A percentile compares a stretch with the other conserved stretches of the same genome.
Conservation (phyloP, 2,113 vertebrate species). For the Tragelaphus imberbis region DNA sequence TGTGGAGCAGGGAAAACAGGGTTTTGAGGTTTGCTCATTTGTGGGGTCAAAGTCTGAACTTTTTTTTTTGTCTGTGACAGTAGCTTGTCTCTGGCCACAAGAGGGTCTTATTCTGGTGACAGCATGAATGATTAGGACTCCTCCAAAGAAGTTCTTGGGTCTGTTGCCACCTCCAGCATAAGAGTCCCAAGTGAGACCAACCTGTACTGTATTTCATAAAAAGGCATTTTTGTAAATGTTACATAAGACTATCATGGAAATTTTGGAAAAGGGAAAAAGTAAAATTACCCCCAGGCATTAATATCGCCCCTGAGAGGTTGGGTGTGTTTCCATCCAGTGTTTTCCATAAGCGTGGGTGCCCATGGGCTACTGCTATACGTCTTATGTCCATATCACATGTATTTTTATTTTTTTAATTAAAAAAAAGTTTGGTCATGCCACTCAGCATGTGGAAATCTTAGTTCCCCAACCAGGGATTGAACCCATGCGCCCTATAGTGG, state of each 20-base stretch:
- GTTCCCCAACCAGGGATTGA: neutral
- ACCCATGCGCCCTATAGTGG: neutral
- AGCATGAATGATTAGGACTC: fast-evolving
- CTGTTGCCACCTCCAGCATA: neutral
- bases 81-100: neutral
- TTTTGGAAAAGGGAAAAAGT: neutral
- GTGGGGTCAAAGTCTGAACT: neutral
- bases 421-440: neutral
- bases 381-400: neutral
- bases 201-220: neutral
- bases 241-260: neutral
- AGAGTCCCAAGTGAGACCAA: neutral
- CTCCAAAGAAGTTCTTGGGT: neutral
- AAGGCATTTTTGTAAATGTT: neutral
- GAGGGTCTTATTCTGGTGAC: neutral
- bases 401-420: neutral
- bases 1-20: neutral
- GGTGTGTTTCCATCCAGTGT: neutral
- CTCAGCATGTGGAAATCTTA: neutral
- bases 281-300: neutral
- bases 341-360: neutral
- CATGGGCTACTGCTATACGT: fast-evolving
- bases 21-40: neutral
- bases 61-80: neutral
- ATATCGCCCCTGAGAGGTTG: neutral